Conservation (phyloP, 2,113 vertebrate genomes). For the Ancistrus triradiatus region DNA sequence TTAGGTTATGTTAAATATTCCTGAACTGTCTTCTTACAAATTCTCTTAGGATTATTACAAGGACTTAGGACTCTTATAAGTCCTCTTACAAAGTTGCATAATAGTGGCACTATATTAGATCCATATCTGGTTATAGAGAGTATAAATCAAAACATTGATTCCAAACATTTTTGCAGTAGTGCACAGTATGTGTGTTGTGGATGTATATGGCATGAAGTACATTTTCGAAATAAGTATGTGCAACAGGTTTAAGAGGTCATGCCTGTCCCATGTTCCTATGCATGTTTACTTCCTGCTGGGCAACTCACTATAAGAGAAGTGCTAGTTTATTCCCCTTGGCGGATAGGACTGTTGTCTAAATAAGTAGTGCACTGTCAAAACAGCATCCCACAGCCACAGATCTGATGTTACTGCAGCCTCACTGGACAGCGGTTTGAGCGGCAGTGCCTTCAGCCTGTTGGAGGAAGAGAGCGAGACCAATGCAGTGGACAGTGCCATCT, state of each 20-base stretch:
- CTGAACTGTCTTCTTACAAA: too few relatives aligned
- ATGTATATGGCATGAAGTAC: neutral
- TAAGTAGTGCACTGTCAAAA: conserved; percentile 55
- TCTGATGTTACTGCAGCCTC: conserved; percentile 84
- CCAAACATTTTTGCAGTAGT: conserved; percentile 13
- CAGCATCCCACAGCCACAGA: conserved; percentile 83
- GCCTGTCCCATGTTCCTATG: neutral
- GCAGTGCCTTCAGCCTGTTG: conserved; percentile 89
- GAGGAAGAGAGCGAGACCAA: conserved; percentile 81
- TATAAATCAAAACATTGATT: neutral
- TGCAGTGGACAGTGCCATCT: conserved; percentile 86
- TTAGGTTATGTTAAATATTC: too few relatives aligned
- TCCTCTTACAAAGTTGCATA: too few relatives aligned
- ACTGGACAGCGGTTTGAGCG: conserved; percentile 83
- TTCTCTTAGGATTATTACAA: too few relatives aligned
- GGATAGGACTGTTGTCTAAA: conserved; percentile 37
- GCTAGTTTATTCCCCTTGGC: neutral
- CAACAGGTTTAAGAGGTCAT: neutral
- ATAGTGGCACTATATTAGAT: too few relatives aligned
- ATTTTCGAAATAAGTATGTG: neutral
- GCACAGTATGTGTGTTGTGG: neutral
- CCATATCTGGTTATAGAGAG: too few relatives aligned
- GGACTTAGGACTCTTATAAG: too few relatives aligned
- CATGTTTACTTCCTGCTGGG: too few relatives aligned
- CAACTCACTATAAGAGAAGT: too few relatives aligned